A percentile compares a stretch with the other conserved stretches of the same genome.
These are phyloP conservation scores for Pyrrhia umbra DNA, from an alignment of 2,888 invertebrate genomes.

Conservation along the genomic window DNA sequence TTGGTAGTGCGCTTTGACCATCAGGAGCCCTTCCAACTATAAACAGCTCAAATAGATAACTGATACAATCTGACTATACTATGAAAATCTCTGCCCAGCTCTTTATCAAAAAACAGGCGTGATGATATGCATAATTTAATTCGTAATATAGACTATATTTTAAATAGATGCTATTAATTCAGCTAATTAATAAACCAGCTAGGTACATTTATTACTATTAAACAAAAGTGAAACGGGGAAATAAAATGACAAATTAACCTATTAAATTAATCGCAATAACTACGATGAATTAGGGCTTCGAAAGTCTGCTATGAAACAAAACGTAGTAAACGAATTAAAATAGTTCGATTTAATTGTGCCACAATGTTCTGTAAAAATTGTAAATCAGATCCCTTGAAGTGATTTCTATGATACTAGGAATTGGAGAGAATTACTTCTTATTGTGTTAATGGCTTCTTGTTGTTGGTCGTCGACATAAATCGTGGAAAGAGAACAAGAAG, in stretches of 20 bases:
- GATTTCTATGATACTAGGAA: slow-evolving; percentile 44
- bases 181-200: slow-evolving; percentile 3
- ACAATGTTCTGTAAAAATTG: slow-evolving; percentile 55
- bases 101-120: background rate
- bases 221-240: slow-evolving; percentile 10
- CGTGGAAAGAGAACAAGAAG: background rate
- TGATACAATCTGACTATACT: no score
- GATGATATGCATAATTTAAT: background rate
- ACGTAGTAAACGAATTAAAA: slow-evolving; percentile 46
- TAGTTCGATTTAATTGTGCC: slow-evolving; percentile 51
- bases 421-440: slow-evolving; percentile 21
- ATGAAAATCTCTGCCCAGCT: no score
- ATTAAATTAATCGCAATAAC: slow-evolving; percentile 23
- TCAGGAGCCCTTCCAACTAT: no score
- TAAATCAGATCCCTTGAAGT: slow-evolving; percentile 52
- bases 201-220: slow-evolving; percentile 4
- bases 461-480: background rate
- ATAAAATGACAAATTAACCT: slow-evolving; percentile 29
- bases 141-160: background rate
- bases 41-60: no score
- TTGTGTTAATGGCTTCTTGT: slow-evolving; percentile 22
- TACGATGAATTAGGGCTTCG: slow-evolving; percentile 38
- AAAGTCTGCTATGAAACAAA: slow-evolving; percentile 34
- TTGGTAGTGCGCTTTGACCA: no score
- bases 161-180: slow-evolving; percentile 3